A percentile compares a stretch with the other conserved stretches of the same genome.
Evolutionary conservation across 2,888 invertebrate species (phyloP).

Genomic region (Fissipunctia ypsillon): DNA sequence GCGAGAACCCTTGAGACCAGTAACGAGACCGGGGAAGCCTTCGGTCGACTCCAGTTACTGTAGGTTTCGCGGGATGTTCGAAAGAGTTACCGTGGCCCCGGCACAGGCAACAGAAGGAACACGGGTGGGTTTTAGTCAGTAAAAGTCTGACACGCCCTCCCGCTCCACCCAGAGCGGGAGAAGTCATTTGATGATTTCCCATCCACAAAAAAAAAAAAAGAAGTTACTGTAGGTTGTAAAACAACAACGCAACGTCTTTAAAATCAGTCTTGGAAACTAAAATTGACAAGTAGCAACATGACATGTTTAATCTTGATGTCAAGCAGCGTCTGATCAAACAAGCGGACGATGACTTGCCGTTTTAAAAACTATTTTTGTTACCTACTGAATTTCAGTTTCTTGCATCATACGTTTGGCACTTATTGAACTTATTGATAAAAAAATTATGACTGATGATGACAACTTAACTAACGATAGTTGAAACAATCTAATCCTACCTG

Average conservation of each 20-base stretch:
- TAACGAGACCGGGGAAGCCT: neutral
- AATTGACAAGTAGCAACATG: constrained; percentile 15
- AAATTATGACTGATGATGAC: neutral
- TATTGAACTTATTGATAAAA: constrained; percentile 17
- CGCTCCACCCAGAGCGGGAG: too few species aligned
- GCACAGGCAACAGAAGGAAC: too few species aligned
- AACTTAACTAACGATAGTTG: neutral
- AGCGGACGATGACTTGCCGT: constrained; percentile 21
- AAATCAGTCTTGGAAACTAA: constrained; percentile 5
- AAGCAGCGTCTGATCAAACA: neutral
- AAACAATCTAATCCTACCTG: constrained; percentile 8
- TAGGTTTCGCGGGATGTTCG: too few species aligned
- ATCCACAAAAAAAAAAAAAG: too few species aligned
- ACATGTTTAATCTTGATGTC: constrained; percentile 16
- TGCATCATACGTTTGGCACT: constrained; percentile 40
- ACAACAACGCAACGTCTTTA: neutral
- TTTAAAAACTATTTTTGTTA: constrained; percentile 20
- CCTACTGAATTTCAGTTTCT: constrained; percentile 35
- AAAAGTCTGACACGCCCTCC: too few species aligned
- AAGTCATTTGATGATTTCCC: too few species aligned
- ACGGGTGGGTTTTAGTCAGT: too few species aligned
- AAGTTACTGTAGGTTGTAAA: too few species aligned
- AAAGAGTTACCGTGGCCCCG: too few species aligned
- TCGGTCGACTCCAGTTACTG: too few species aligned
- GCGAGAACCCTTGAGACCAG: neutral